Conservation (phyloP, 2,888 invertebrate species). For the Timema cristinae region DNA sequence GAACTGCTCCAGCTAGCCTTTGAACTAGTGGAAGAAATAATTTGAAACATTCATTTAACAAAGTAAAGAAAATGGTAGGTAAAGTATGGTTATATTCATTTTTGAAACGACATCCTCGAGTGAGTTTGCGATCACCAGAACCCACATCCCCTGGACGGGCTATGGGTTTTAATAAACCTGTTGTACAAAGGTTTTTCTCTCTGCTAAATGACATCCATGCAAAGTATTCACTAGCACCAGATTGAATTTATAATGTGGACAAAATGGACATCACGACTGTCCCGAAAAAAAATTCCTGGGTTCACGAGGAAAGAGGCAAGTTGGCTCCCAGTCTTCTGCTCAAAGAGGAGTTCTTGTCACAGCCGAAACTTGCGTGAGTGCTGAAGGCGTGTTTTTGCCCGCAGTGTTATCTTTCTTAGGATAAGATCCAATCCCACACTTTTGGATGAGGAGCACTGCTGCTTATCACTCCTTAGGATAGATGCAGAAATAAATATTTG, state of each 20-base stretch:
- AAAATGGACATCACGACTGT: not conserved
- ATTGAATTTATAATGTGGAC: conserved; percentile 10
- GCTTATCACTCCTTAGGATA: conserved; percentile 36
- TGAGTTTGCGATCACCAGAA: conserved; percentile 3
- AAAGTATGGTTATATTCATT: conserved; percentile 2
- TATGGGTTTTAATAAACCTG: conserved; percentile 4
- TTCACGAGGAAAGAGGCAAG: conserved; percentile 27
- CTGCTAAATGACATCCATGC: conserved; percentile 4
- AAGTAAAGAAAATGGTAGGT: conserved; percentile 7
- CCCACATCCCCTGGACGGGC: not conserved
- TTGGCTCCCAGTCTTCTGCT: conserved; percentile 32
- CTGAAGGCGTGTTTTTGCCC: conserved; percentile 38
- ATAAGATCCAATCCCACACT: conserved; percentile 38
- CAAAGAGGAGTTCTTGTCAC: conserved; percentile 7
- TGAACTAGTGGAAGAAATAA: not conserved
- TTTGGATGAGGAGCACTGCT: conserved; percentile 35
- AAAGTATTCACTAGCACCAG: not conserved
- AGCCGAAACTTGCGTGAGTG: conserved; percentile 36
- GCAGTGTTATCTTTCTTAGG: conserved; percentile 39
- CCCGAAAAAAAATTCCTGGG: conserved; percentile 8
- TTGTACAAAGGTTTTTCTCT: not conserved
- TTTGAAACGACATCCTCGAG: not conserved
- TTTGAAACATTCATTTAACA: not conserved
- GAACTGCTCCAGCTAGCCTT: not conserved
- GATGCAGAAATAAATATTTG: conserved; percentile 11